Conservation (phyloP, 2,888 invertebrate species). For the Phania funesta region DNA sequence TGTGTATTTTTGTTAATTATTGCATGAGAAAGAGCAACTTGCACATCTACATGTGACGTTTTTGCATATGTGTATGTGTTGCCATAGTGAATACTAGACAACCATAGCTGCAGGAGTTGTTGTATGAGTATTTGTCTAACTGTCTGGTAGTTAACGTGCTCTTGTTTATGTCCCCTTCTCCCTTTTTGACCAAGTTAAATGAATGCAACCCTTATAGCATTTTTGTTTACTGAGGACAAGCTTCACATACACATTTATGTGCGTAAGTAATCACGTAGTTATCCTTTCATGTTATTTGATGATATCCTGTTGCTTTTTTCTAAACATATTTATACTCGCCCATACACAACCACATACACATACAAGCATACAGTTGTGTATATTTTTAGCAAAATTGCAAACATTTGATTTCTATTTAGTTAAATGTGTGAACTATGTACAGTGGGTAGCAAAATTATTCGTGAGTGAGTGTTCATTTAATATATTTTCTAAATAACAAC, state of each 20-base stretch:
- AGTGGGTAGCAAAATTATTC: too few relatives aligned
- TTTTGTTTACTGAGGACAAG: constrained; percentile 31
- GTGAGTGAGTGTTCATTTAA: too few relatives aligned
- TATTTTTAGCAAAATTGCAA: constrained; percentile 22
- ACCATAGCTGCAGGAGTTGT: constrained; percentile 23
- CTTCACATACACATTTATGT: not conserved
- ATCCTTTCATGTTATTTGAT: constrained; percentile 58
- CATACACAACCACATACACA: not conserved
- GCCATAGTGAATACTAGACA: constrained; percentile 48
- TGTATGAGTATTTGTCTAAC: constrained; percentile 55
- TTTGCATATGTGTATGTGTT: not conserved
- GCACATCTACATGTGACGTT: not conserved
- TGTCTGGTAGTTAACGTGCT: constrained; percentile 51
- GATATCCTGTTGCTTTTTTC: constrained; percentile 65
- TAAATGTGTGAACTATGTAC: constrained; percentile 50
- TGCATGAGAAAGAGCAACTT: not conserved
- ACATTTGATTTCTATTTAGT: constrained; percentile 55
- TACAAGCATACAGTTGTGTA: constrained; percentile 1
- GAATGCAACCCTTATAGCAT: constrained; percentile 37
- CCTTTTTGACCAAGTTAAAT: not conserved
- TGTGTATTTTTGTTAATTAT: not conserved
- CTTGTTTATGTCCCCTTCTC: constrained; percentile 30
- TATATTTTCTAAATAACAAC: too few relatives aligned
- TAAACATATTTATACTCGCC: not conserved
- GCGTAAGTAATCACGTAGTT: constrained; percentile 37